Base-by-base conservation (phyloP, 1,140 invertebrate genomes). In the Conus ventricosus region DNA sequence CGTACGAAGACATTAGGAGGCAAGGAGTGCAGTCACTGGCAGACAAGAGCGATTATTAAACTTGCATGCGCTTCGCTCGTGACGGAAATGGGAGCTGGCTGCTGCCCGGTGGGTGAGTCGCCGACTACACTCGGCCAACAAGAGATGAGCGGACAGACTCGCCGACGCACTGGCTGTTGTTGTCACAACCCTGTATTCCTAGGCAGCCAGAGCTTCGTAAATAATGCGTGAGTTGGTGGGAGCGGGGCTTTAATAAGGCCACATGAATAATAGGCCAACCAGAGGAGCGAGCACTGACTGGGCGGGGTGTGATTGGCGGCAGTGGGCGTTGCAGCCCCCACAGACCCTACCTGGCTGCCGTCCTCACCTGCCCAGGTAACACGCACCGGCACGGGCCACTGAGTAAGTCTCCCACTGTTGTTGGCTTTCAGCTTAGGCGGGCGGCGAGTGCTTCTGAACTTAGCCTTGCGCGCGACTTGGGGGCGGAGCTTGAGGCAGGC, bases 191-290 rank as follows among this genome's bases (percentile, higher is more conserved):
- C 6, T 10, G n/a, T 27, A 25, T 11, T 5, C 78, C 39, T 39
- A 20, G 81, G 51, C n/a, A 27, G 20, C 20, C 53, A 53, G 51
- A 20, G 53, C 81, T 83, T 83, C 81, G 81, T 83, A 83, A 83
- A 83, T 83, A 83, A 83, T 83, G 81, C 81, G 81, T 83, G 81
- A 83, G 81, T 53, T 11, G 20, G 5, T 11, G 11, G 76, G 53
- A 53, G 7, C 51, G 20, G 11, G 10, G 53, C 81, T 83, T 83
- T 83, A 83, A 83, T 60, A 60, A 60, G 81, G 55, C 4, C 20
- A 57, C 81, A 83, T 83, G 51, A 83, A 83, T 83, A 83, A 83
- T 83, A 83, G 17, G 81, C 25, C 81, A 83, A 83, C 57, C 15
- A 60, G 57, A 60, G 57, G 57, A 11, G 57, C 39, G 57, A 60